Evolutionary conservation across 1,140 invertebrate genomes (phyloP).

Genomic region (Nebria ingens): DNA sequence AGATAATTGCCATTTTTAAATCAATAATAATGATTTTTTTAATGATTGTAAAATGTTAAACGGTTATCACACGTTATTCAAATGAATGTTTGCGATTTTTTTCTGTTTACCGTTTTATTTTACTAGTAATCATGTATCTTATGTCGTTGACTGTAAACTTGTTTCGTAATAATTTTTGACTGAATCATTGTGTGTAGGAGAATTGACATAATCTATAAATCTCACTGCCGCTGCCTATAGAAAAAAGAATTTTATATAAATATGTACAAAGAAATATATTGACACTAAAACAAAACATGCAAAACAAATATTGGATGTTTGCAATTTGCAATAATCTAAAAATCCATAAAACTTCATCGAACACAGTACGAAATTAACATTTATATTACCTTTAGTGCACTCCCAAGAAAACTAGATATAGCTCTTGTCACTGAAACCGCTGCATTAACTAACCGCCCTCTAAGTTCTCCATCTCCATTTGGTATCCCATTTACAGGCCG

Average conservation of each 20-base stretch:
- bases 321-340: not conserved
- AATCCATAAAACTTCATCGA: too few relatives aligned
- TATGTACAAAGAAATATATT: not conserved
- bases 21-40: not conserved
- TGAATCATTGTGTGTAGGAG: not conserved
- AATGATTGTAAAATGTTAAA: not conserved
- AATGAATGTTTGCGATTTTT: not conserved
- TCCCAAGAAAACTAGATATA: conserved; percentile 60
- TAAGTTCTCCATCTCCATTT: conserved; percentile 27
- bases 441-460: conserved; percentile 52
- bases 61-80: not conserved
- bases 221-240: not conserved
- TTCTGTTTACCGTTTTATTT: not conserved
- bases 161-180: not conserved
- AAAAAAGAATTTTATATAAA: too few relatives aligned
- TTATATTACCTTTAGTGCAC: conserved; percentile 54
- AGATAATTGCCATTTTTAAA: too few relatives aligned
- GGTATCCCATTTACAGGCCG: conserved; percentile 28
- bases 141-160: not conserved
- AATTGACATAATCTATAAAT: not conserved
- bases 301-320: not conserved
- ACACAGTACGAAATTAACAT: too few relatives aligned
- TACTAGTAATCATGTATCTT: too few relatives aligned
- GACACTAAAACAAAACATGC: not conserved
- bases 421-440: conserved; percentile 61